Conservation (phyloP, 2,797 vertebrate species). For the Sebastes vulpes region DNA sequence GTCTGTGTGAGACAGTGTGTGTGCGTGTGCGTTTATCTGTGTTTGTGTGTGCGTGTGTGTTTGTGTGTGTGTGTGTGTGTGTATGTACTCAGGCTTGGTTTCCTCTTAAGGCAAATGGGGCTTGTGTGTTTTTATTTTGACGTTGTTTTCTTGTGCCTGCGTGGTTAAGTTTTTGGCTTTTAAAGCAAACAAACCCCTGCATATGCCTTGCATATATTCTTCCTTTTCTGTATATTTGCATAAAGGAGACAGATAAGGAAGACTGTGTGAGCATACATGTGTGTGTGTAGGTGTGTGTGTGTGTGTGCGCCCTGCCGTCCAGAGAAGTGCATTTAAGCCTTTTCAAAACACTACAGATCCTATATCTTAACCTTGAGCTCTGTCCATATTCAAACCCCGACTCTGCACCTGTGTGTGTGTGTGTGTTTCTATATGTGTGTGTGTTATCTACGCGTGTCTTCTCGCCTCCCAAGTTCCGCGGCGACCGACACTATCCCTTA, state of each 20-base stretch:
- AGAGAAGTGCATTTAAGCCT: slow-evolving; percentile 67
- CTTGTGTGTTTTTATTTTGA: slow-evolving; percentile 32
- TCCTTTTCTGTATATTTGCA: slow-evolving; percentile 17
- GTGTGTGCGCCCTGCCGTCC: slow-evolving; percentile 10
- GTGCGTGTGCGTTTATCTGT: slow-evolving; percentile 8
- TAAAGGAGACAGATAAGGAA: slow-evolving; percentile 15
- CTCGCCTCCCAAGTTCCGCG: slow-evolving; percentile 30
- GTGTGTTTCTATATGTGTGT: slow-evolving; percentile 11
- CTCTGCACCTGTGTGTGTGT: slow-evolving; percentile 34
- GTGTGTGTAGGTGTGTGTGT: neutral
- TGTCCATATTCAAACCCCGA: slow-evolving; percentile 69
- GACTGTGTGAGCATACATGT: neutral
- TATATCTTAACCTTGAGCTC: slow-evolving; percentile 72
- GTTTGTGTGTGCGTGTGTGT: neutral
- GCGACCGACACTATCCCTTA: slow-evolving; percentile 75
- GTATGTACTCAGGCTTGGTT: slow-evolving; percentile 19
- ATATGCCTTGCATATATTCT: neutral
- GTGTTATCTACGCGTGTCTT: slow-evolving; percentile 21
- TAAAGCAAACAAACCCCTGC: slow-evolving; percentile 16
- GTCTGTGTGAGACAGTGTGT: slow-evolving; percentile 4
- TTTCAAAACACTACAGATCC: slow-evolving; percentile 75
- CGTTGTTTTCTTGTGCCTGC: slow-evolving; percentile 30
- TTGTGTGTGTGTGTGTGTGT: slow-evolving; percentile 3
- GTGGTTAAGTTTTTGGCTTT: slow-evolving; percentile 14
- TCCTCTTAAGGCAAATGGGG: slow-evolving; percentile 45